Percentiles rank a stretch among this genome's conserved stretches.
Evolutionary conservation across 1,140 invertebrate species (phyloP).

Genomic region (Pseudoatta argentina): DNA sequence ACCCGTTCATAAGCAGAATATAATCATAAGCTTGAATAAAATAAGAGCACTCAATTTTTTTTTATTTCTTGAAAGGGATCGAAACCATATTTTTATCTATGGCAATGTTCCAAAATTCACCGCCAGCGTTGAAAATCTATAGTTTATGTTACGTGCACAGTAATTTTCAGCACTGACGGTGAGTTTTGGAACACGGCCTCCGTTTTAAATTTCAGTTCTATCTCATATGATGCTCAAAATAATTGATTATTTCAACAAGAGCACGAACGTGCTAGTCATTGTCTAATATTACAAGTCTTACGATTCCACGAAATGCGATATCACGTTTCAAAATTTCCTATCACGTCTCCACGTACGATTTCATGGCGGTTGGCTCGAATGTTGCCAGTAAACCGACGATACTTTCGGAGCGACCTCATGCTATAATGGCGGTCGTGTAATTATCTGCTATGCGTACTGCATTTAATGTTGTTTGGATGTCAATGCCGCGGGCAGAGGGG

Average conservation of each 20-base stretch:
- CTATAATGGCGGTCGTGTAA: conserved; percentile 55
- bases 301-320: neutral
- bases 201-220: neutral
- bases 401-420: conserved; percentile 9
- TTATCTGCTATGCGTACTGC: conserved; percentile 43
- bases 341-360: conserved; percentile 20
- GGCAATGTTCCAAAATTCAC: too few species aligned
- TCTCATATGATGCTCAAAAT: neutral
- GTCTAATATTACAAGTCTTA: conserved; percentile 2
- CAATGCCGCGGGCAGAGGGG: neutral
- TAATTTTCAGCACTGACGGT: too few species aligned
- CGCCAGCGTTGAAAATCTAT: too few species aligned
- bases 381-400: conserved; percentile 6
- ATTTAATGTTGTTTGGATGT: conserved; percentile 54
- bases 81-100: neutral
- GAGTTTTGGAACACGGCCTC: neutral
- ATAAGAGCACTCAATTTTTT: neutral
- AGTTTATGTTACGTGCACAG: too few species aligned
- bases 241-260: conserved; percentile 1
- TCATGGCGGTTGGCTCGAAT: conserved; percentile 23
- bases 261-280: neutral
- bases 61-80: neutral
- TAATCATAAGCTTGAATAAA: neutral
- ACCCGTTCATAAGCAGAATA: neutral
- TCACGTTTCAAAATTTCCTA: conserved; percentile 13